A percentile compares a stretch with the other conserved stretches of the same genome.
phyloP scores from a whole-genome alignment of 2,797 vertebrate species.

The Arnoldichthys spilopterus region DNA sequence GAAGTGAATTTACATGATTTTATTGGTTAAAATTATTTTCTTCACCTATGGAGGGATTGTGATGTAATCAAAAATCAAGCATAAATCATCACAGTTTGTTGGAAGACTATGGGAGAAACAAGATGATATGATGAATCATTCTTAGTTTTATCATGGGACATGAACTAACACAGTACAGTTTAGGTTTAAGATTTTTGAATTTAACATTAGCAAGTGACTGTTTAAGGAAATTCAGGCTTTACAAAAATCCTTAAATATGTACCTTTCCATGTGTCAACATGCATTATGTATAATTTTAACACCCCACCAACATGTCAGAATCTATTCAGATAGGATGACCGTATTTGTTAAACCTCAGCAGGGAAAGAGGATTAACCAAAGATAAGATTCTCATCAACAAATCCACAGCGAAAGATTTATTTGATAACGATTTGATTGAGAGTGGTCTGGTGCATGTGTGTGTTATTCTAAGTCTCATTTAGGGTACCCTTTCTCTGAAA shows the following conservation, averaged over 20 bases:
- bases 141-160: background rate
- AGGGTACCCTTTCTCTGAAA: background rate
- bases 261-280: background rate
- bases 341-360: slow-evolving; percentile 4
- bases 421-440: slow-evolving; percentile 21
- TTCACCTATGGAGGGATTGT: background rate
- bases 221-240: background rate
- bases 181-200: background rate
- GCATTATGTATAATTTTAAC: slow-evolving; percentile 14
- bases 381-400: slow-evolving; percentile 73
- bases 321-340: slow-evolving; percentile 13
- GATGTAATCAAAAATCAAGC: background rate
- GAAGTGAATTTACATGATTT: background rate
- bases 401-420: slow-evolving; percentile 77
- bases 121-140: background rate
- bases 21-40: background rate
- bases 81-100: background rate
- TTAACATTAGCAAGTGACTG: background rate
- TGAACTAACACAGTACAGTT: background rate
- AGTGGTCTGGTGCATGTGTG: background rate
- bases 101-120: background rate
- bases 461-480: slow-evolving; percentile 30
- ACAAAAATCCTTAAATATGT: slow-evolving; percentile 9
- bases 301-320: slow-evolving; percentile 4
- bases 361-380: slow-evolving; percentile 62